A percentile compares a stretch with the other conserved stretches of the same genome.
Evolutionary conservation across 2,797 vertebrate genomes (phyloP).

Genomic region (Acomys russatus): DNA sequence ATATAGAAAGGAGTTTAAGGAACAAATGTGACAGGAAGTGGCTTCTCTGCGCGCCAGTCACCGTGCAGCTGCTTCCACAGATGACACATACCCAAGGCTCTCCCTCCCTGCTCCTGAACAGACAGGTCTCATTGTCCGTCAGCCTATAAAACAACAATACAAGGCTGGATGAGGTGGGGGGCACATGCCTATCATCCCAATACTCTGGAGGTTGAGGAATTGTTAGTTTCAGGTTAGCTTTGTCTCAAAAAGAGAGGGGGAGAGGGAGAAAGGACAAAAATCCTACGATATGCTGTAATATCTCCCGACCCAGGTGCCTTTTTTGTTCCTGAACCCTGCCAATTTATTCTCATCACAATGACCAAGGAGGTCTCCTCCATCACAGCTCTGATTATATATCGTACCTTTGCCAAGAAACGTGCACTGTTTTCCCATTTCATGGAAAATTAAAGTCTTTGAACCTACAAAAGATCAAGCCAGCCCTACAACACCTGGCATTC

Average conservation of each 20-base stretch:
- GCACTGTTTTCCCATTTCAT: not conserved
- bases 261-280: not conserved
- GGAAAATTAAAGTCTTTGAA: not conserved
- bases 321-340: not conserved
- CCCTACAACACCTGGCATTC: not conserved
- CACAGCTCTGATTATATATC: not conserved
- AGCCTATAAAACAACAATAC: not conserved
- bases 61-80: not conserved
- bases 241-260: not conserved
- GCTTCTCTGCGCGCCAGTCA: not conserved
- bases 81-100: not conserved
- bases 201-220: not conserved
- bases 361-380: not conserved
- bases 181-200: not conserved
- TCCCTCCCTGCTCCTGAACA: accelerated
- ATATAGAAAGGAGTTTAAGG: not conserved
- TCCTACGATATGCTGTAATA: not conserved
- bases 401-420: not conserved
- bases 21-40: not conserved
- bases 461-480: not conserved
- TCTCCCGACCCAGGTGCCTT: not conserved
- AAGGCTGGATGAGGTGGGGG: not conserved
- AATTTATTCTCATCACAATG: not conserved
- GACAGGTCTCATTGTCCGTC: not conserved
- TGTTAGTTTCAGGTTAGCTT: not conserved